Conservation (phyloP, 1,140 invertebrate species). For the Oscheius sp. region DNA sequence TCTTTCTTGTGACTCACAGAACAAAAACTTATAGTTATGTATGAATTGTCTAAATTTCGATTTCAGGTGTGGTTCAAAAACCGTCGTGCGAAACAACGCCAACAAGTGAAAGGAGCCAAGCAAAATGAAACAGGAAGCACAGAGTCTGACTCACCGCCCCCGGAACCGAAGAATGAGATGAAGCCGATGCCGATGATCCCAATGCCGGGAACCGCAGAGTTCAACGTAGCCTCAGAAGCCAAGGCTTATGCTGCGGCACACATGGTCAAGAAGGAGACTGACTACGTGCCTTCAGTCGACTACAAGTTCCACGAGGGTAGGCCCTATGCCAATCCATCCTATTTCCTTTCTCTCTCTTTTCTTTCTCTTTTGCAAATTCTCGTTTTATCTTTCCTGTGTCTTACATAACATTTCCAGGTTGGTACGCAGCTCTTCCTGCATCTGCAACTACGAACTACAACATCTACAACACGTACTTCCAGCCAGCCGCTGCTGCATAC, state of each 20-base stretch:
- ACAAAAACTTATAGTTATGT: too few species aligned
- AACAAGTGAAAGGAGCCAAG: constrained; percentile 73
- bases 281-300: not conserved
- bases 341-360: too few species aligned
- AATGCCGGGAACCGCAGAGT: not conserved
- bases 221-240: not conserved
- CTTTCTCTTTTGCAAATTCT: not conserved
- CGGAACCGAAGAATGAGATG: constrained; percentile 35
- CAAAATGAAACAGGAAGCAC: not conserved
- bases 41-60: constrained; percentile 4
- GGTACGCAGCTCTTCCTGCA: not conserved
- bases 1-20: too few species aligned
- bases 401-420: not conserved
- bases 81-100: constrained; percentile 85
- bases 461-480: not conserved
- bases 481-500: not conserved
- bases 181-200: constrained; percentile 8
- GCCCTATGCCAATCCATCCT: too few species aligned
- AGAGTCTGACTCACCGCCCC: not conserved
- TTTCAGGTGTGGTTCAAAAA: constrained; percentile 93
- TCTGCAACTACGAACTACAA: not conserved
- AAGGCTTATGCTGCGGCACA: not conserved
- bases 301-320: not conserved
- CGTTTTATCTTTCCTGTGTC: too few species aligned
- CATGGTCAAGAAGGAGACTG: not conserved